phyloP scores from a whole-genome alignment of 2,888 invertebrate species.

The Galerucella pusilla region DNA sequence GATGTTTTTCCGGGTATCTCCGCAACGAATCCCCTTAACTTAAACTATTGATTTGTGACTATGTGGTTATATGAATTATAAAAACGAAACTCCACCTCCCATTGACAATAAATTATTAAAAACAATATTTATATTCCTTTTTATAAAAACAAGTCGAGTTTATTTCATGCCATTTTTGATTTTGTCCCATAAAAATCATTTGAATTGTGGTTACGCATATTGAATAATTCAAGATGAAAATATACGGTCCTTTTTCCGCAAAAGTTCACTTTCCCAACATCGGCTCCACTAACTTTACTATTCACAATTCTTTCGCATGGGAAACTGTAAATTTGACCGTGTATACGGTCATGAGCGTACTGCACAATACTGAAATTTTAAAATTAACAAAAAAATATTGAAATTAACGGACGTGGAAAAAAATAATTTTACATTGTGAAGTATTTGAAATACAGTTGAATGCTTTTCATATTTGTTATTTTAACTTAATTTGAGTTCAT shows the following conservation, averaged over 20 bases:
- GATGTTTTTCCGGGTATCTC: too few species aligned
- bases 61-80: not conserved
- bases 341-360: not conserved
- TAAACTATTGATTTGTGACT: not conserved
- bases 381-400: not conserved
- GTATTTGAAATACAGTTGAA: too few species aligned
- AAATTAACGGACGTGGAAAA: not conserved
- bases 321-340: constrained; percentile 13
- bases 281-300: constrained; percentile 26
- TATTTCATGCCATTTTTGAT: constrained; percentile 21
- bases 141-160: constrained; percentile 7
- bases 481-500: too few species aligned
- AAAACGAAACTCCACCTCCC: not conserved
- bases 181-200: constrained; percentile 32
- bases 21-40: too few species aligned
- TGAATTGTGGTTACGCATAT: constrained; percentile 20
- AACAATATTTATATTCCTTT: not conserved
- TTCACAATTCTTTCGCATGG: constrained; percentile 25
- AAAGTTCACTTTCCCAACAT: constrained; percentile 11
- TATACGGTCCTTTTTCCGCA: constrained; percentile 4
- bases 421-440: not conserved
- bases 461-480: too few species aligned
- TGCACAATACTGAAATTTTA: not conserved
- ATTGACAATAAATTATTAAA: not conserved
- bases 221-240: constrained; percentile 28